Conservation (phyloP, 2,797 vertebrate genomes). For the Spinus pinus region DNA sequence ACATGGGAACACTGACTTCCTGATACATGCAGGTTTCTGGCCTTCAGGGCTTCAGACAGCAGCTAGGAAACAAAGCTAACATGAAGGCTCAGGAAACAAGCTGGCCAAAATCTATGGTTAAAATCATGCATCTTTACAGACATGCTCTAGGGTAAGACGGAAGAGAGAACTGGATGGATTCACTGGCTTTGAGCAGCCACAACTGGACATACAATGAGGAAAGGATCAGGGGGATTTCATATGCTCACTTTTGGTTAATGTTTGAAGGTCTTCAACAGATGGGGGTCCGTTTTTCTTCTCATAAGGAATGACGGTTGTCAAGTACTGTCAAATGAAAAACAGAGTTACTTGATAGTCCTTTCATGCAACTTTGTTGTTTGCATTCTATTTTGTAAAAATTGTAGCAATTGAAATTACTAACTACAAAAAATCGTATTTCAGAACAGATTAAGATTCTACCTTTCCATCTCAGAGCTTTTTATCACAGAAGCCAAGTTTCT, state of each 20-base stretch:
- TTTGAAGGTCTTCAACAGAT: conserved; percentile 95
- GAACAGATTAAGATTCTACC: neutral
- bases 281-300: conserved; percentile 90
- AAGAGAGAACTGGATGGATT: neutral
- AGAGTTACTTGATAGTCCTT: neutral
- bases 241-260: conserved; percentile 95
- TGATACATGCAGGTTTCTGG: neutral
- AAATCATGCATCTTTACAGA: neutral
- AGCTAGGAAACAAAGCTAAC: neutral
- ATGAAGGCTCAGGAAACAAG: neutral
- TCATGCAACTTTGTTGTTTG: neutral
- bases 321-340: conserved; percentile 81
- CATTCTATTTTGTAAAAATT: neutral
- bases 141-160: neutral
- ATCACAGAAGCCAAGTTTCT: neutral
- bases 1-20: neutral
- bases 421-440: neutral
- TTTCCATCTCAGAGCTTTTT: neutral
- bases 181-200: neutral
- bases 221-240: neutral
- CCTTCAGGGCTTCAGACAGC: neutral
- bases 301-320: conserved; percentile 98
- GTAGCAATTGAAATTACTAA: neutral
- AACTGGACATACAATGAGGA: neutral
- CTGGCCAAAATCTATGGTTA: neutral